Evolutionary conservation across 2,888 invertebrate genomes (phyloP).

Genomic region (Limnephilus marmoratus): DNA sequence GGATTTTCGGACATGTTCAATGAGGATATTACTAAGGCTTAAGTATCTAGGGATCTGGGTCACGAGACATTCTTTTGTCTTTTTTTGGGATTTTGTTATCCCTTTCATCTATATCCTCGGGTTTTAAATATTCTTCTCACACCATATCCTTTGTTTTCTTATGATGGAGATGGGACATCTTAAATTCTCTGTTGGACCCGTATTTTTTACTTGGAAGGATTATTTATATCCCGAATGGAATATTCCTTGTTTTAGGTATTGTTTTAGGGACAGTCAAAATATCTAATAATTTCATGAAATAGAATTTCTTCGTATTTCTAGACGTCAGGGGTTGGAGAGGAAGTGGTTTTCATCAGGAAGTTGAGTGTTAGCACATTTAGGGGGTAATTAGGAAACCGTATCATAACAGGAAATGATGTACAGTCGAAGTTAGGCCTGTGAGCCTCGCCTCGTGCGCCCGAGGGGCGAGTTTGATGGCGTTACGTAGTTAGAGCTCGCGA

Average conservation of each 20-base stretch:
- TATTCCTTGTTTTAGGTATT: neutral
- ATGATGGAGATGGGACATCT: neutral
- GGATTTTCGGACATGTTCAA: conserved; percentile 42
- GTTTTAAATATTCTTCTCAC: neutral
- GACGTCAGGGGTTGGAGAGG: neutral
- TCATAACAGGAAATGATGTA: neutral
- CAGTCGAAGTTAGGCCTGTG: neutral
- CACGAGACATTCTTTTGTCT: conserved; percentile 3
- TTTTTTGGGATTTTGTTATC: neutral
- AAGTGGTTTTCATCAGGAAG: neutral
- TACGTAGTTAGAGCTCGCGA: conserved; percentile 2
- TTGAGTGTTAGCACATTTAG: neutral
- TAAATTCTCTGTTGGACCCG: neutral
- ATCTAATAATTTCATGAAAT: neutral
- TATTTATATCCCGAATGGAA: neutral
- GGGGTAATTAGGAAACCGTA: neutral
- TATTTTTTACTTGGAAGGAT: neutral
- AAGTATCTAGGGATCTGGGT: conserved; percentile 23
- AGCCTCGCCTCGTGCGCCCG: neutral
- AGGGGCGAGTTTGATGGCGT: neutral
- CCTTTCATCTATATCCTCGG: neutral
- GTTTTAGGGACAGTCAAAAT: neutral
- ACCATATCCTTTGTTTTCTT: neutral
- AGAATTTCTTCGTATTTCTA: neutral
- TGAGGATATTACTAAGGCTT: neutral